Evolutionary conservation across 2,797 vertebrate species (phyloP).

Genomic region (Vultur gryphus): DNA sequence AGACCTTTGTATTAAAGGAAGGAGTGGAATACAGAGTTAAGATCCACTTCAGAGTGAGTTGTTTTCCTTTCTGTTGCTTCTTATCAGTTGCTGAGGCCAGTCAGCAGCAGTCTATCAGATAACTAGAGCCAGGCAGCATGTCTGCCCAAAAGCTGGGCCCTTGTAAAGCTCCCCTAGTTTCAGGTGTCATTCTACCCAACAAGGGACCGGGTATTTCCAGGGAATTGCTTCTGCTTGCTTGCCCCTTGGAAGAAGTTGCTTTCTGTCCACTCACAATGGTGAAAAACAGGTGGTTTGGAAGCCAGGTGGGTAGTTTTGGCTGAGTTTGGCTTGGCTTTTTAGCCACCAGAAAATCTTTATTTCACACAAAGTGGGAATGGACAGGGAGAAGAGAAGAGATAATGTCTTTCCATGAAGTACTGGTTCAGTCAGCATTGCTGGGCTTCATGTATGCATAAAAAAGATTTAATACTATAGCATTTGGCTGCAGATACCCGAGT

Average conservation of each 20-base stretch:
- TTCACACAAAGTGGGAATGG: neutral
- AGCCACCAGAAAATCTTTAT: neutral
- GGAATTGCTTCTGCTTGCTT: neutral
- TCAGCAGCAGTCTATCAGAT: neutral
- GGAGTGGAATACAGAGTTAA: slow-evolving; percentile 78
- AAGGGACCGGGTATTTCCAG: neutral
- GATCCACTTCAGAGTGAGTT: slow-evolving; percentile 81
- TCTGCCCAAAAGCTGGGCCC: neutral
- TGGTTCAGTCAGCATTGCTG: neutral
- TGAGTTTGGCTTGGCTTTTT: neutral
- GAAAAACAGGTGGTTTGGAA: neutral
- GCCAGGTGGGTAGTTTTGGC: neutral
- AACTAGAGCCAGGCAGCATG: neutral
- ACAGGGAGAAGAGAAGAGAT: neutral
- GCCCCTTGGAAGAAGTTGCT: neutral
- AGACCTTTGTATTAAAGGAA: slow-evolving; percentile 77
- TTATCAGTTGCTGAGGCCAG: neutral
- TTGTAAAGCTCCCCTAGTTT: neutral
- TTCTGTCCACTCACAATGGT: neutral
- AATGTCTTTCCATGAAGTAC: neutral
- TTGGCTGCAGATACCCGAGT: neutral
- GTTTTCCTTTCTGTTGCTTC: neutral
- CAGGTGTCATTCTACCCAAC: neutral
- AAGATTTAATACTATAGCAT: neutral
- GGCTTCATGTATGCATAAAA: neutral